Percentiles rank a stretch among this genome's conserved stretches.
Evolutionary conservation across 2,888 invertebrate genomes (phyloP).

Genomic region (Lithophane ornitopus): DNA sequence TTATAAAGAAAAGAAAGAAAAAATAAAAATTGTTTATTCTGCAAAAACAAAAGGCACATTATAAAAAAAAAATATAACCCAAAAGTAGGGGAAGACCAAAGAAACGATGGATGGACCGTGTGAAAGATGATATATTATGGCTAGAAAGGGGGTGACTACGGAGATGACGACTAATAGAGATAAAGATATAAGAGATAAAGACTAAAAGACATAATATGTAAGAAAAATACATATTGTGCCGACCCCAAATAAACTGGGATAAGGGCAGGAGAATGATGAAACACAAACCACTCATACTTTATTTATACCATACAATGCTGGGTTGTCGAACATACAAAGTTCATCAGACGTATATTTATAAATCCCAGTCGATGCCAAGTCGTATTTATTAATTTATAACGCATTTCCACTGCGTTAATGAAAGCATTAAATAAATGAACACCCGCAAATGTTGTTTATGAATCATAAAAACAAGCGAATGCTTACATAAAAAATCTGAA

Average conservation of each 20-base stretch:
- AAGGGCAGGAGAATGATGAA: not conserved
- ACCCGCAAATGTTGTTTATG: constrained; percentile 42
- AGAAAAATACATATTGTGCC: too few species aligned
- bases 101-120: not conserved
- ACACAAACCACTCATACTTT: constrained; percentile 18
- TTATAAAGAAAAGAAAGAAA: too few species aligned
- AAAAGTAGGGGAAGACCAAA: not conserved
- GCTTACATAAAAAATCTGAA: not conserved
- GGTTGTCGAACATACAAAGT: constrained; percentile 53
- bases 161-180: not conserved
- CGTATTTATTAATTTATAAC: constrained; percentile 65
- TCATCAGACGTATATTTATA: constrained; percentile 57
- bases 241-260: not conserved
- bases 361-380: constrained; percentile 68
- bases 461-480: constrained; percentile 35
- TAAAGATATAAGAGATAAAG: too few species aligned
- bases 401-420: constrained; percentile 54
- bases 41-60: too few species aligned
- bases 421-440: constrained; percentile 55
- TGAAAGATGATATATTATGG: too few species aligned
- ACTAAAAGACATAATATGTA: not conserved
- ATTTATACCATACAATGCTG: constrained; percentile 40
- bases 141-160: not conserved
- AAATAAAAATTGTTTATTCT: too few species aligned
- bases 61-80: too few species aligned